Evolutionary conservation across 23 tunicate species (phyloP).

Genomic region (Botrylloides violaceus): DNA sequence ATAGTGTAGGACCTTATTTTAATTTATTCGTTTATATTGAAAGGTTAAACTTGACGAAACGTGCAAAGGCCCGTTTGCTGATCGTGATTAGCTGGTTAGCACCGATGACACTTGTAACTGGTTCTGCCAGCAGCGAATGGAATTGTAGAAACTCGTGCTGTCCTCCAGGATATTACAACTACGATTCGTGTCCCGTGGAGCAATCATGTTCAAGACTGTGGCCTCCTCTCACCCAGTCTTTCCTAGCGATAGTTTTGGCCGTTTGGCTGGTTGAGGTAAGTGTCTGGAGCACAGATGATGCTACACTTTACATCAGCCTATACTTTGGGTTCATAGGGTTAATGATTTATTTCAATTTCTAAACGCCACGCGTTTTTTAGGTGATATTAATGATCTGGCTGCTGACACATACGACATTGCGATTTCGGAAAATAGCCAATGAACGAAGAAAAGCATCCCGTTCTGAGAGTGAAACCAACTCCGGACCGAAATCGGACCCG

Average conservation of each 20-base stretch:
- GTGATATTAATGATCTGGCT: not conserved
- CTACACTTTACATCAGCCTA: too few relatives aligned
- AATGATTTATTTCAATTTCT: too few relatives aligned
- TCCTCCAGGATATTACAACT: slow-evolving; percentile 17
- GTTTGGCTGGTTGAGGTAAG: slow-evolving; percentile 54
- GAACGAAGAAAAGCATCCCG: not conserved
- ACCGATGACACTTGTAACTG: slow-evolving; percentile 15
- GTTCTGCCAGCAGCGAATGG: slow-evolving; percentile 14
- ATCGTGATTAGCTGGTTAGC: slow-evolving; percentile 27
- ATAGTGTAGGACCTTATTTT: too few relatives aligned
- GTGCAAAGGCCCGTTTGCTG: slow-evolving; percentile 28
- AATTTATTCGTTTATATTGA: too few relatives aligned
- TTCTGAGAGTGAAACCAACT: not conserved
- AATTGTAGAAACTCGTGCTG: slow-evolving; percentile 33
- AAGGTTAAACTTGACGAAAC: slow-evolving; percentile 3
- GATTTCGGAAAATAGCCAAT: not conserved
- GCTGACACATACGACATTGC: not conserved
- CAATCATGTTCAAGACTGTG: slow-evolving; percentile 38
- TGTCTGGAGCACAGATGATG: too few relatives aligned
- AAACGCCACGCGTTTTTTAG: too few relatives aligned
- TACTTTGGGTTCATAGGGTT: too few relatives aligned
- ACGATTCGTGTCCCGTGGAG: slow-evolving; percentile 7
- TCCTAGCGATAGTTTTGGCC: slow-evolving; percentile 42
- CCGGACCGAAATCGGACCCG: not conserved
- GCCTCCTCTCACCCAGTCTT: slow-evolving; percentile 58